Evolutionary conservation across 2,113 vertebrate genomes (phyloP).

Genomic region (Plotosus lineatus): DNA sequence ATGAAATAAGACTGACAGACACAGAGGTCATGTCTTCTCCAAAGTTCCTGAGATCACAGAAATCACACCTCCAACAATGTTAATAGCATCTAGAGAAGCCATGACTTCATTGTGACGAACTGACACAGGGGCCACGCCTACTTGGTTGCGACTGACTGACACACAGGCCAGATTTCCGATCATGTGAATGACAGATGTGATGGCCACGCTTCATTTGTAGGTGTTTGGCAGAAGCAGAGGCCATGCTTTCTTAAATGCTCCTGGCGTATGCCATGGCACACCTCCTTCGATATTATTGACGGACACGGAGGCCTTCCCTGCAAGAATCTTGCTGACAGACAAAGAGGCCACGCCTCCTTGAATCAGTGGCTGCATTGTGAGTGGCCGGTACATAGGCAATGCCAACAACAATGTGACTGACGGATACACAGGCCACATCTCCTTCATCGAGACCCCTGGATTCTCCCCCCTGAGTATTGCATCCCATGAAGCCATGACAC

Average conservation of each 20-base stretch:
- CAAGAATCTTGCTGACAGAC: background rate
- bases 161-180: background rate
- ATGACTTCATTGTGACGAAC: background rate
- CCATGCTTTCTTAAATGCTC: background rate
- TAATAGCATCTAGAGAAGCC: background rate
- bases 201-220: background rate
- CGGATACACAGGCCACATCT: background rate
- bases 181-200: too few relatives aligned
- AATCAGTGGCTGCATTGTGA: too few relatives aligned
- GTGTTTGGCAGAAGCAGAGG: background rate
- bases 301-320: background rate
- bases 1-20: background rate
- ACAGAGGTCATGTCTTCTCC: background rate
- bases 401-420: background rate
- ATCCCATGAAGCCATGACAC: background rate
- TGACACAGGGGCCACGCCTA: background rate
- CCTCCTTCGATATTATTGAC: background rate
- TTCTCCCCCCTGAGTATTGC: background rate
- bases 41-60: background rate
- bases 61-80: background rate
- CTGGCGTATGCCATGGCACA: background rate
- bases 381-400: background rate
- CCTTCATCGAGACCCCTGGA: background rate
- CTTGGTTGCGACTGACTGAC: background rate
- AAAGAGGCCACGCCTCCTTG: background rate